phyloP scores from a whole-genome alignment of 1,140 invertebrate genomes.

The Drosophila nigrodunni region DNA sequence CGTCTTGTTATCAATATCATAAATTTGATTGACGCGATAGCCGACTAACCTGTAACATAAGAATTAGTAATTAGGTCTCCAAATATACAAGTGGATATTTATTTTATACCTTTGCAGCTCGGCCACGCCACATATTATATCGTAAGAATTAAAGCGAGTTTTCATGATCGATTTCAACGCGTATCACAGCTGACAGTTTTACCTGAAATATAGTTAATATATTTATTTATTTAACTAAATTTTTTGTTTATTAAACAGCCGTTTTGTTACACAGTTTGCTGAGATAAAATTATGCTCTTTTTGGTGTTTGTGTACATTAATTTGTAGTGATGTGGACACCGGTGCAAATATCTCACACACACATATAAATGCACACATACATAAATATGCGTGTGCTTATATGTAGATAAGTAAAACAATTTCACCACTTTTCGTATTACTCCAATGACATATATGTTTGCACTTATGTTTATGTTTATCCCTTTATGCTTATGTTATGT shows the following conservation, averaged over 20 bases:
- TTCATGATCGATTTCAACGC: constrained; percentile 90
- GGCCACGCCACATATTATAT: constrained; percentile 93
- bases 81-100: not conserved
- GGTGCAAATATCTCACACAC: not conserved
- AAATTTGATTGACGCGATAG: constrained; percentile 98
- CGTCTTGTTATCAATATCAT: constrained; percentile 98
- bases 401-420: not conserved
- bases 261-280: not conserved
- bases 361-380: not conserved
- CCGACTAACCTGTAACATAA: constrained; percentile 90
- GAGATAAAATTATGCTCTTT: not conserved
- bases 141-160: constrained; percentile 94
- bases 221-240: not conserved
- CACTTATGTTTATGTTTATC: not conserved
- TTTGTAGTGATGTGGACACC: constrained; percentile 6
- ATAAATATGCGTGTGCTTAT: not conserved
- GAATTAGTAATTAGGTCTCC: not conserved
- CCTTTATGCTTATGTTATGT: not conserved
- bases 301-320: not conserved
- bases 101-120: constrained; percentile 91
- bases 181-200: constrained; percentile 19
- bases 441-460: not conserved
- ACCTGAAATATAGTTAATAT: constrained; percentile 21
- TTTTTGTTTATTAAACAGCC: not conserved
- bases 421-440: not conserved